Conservation (phyloP, 2,797 vertebrate species). For the Pseudochaenichthys georgianus region DNA sequence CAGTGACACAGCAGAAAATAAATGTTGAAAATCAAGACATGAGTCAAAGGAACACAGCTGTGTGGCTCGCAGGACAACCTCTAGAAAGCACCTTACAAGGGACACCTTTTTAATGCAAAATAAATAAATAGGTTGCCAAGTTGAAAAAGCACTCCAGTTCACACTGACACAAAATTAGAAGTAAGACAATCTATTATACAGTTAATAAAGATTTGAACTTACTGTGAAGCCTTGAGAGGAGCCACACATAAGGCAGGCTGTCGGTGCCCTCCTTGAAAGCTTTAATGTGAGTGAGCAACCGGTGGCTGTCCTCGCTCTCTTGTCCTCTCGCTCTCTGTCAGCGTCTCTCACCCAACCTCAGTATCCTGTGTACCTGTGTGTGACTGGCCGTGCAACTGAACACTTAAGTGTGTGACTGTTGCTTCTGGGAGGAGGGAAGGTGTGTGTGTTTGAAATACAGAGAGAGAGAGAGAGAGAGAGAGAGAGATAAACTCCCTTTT, state of each 20-base stretch:
- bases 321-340: constrained; percentile 31
- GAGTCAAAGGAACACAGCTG: constrained; percentile 71
- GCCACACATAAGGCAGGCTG: constrained; percentile 81
- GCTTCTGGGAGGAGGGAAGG: constrained; percentile 74
- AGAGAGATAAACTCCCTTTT: constrained; percentile 70
- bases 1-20: constrained; percentile 75
- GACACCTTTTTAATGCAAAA: background rate
- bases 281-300: constrained; percentile 58
- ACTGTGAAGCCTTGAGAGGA: constrained; percentile 82
- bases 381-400: constrained; percentile 46
- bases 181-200: background rate
- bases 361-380: constrained; percentile 64
- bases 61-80: constrained; percentile 36
- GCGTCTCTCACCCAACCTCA: constrained; percentile 46
- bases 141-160: background rate
- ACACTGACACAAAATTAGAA: background rate
- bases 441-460: constrained; percentile 62
- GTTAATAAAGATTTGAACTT: constrained; percentile 65
- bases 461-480: constrained; percentile 57
- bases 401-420: constrained; percentile 55
- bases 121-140: background rate
- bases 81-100: constrained; percentile 35
- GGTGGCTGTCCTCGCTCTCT: constrained; percentile 49
- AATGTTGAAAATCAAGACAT: constrained; percentile 65
- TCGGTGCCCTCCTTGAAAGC: constrained; percentile 55